Base-by-base conservation (phyloP, 2,888 invertebrate species). In the Agrypnus murinus region DNA sequence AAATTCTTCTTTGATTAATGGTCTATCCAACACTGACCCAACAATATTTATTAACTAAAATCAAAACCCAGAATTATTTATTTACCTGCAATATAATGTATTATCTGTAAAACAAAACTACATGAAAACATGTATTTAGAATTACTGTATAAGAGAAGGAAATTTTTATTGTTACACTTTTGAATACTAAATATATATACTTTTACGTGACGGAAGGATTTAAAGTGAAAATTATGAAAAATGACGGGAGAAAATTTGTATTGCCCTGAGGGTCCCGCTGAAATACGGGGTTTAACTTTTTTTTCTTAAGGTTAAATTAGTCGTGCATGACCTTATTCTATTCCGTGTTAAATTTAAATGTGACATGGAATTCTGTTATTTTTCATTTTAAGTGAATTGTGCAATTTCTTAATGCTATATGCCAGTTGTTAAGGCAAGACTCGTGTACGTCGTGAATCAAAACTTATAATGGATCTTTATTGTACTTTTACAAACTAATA, bases 1-100 rank as follows among this genome's bases (percentile, higher is more conserved):
- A 81, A 98, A 96, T 84, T 97, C 95, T 71, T 93, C 91, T 81
- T 93, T 93, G 78, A 98, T 96, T 68, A 95, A 88, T 0, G 95
- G 94, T 64, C 97, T 89, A 76, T 97, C 96, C 75, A 98, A 84
- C 12, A 97, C 91, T 25, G 93, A 92, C 0, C 97, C 97, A 55
- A 95, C 93, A 74, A 97, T 96, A 79, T 92, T 94, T 73, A 97
- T 93, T 19, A 98, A 87, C 95, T 97, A 86, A 77, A 89, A 89
- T 71, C 73, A 70, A 14, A 69, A 59, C 34, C 34, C n/a, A n/a
- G n/a, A 25, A 25, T 25, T 25, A 25, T 25, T 3, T 3, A 25
- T 25, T 25, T 25, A 25, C n/a, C n/a, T n/a, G n/a, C n/a, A n/a
- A n/a, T n/a, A n/a, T n/a, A n/a, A n/a, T n/a, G n/a, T 25, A 25